Base-by-base conservation (phyloP, 2,888 invertebrate species). In the Unio pictorum region DNA sequence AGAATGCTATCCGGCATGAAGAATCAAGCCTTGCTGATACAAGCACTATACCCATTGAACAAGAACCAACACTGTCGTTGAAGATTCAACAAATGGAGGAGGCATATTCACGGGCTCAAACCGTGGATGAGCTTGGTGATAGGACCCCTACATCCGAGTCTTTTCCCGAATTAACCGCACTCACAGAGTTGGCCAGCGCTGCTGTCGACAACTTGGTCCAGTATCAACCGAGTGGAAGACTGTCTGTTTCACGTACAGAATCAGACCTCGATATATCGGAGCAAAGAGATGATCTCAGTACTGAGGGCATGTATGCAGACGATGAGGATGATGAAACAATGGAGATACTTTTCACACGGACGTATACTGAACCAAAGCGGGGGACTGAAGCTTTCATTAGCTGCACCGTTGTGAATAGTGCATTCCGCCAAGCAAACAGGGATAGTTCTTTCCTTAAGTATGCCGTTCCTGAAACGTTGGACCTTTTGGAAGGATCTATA, bases 221-320 rank as follows among this genome's bases (percentile, higher is more conserved):
- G 61, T 69, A 65, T 64, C 71, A 77, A 23, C 64, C 74, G 8
- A 70, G 66, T 17, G 76, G 79, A 15, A 69, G 79, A 20, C 72
- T 64, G 11, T 79, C 79, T 18, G 71, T 75, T 11, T 72, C 79
- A 18, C 67, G 80, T 17, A 86, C 86, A 6, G 85, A 85, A 67
- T 85, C 85, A 0, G 86, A 86, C 57, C 76, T 86, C 55, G 86
- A 86, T 68, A 77, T 82, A n/a, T 86, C 86, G 0, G 86, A 86
- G 65, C 80, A 79, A 23, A 75, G 82, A 23, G 84, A 84, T 72
- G 84, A 86, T 64, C 76, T 79, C 56, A 84, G 85, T 68, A 84
- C 84, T 1, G 85, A 84, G 66, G 83, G 82, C 58, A 81, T 85
- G 81, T 80, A 83, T 56, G 86, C 86, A 15, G 86, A 87, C 61